Conservation (phyloP, 2,888 invertebrate genomes). For the Drosophila macrospina region DNA sequence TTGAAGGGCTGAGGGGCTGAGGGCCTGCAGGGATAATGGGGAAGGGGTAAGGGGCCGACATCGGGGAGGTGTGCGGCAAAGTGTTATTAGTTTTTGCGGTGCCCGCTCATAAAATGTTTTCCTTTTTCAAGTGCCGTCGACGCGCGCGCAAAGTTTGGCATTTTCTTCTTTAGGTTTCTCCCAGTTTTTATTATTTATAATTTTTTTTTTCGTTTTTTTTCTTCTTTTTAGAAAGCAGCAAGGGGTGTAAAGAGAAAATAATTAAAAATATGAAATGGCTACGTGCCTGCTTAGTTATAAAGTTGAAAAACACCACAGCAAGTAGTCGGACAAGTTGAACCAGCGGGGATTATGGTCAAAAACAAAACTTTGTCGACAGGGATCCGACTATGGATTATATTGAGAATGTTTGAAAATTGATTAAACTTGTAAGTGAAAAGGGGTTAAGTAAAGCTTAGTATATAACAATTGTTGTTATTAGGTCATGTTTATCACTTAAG, state of each 20-base stretch:
- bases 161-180: constrained; percentile 28
- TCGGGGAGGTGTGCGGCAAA: constrained; percentile 45
- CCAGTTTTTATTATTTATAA: constrained; percentile 27
- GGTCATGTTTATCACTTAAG: not conserved
- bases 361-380: constrained; percentile 27
- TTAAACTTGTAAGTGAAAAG: constrained; percentile 13
- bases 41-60: not conserved
- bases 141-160: constrained; percentile 54
- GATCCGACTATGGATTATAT: constrained; percentile 23
- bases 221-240: constrained; percentile 11
- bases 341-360: constrained; percentile 22
- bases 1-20: constrained; percentile 18
- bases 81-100: constrained; percentile 78
- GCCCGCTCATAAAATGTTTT: constrained; percentile 72
- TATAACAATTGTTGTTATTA: not conserved
- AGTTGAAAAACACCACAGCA: constrained; percentile 55
- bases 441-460: too few relatives aligned
- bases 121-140: constrained; percentile 56
- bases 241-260: constrained; percentile 57
- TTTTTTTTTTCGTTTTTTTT: constrained; percentile 19
- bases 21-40: too few relatives aligned
- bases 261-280: constrained; percentile 71
- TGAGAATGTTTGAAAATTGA: constrained; percentile 36
- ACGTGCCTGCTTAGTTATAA: constrained; percentile 57
- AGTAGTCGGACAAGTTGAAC: constrained; percentile 43